Conservation (phyloP, 2,888 invertebrate genomes). For the Phymatocera aterrima region DNA sequence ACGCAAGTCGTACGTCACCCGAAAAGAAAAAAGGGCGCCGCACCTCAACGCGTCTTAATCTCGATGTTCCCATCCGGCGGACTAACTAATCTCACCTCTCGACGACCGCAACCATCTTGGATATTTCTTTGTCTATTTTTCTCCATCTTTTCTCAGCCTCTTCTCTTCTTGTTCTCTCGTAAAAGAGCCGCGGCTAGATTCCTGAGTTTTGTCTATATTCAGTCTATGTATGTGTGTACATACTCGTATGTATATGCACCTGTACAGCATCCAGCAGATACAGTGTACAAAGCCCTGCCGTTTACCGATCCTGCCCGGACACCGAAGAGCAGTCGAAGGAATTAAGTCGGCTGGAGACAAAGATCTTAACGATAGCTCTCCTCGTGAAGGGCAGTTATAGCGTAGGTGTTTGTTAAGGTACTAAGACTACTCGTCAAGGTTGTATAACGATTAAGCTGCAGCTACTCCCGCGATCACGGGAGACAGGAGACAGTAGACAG, state of each 20-base stretch:
- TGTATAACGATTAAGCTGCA: constrained; percentile 54
- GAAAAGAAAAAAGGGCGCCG: constrained; percentile 54
- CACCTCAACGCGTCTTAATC: constrained; percentile 64
- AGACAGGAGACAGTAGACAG: no score
- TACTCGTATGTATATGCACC: no score
- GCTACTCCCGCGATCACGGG: constrained; percentile 16
- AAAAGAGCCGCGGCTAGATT: neutral
- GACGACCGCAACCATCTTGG: constrained; percentile 30
- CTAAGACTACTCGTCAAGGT: constrained; percentile 57
- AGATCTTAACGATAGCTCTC: constrained; percentile 64
- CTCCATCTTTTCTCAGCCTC: constrained; percentile 8
- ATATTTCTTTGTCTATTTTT: constrained; percentile 44
- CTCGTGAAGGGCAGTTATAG: constrained; percentile 46
- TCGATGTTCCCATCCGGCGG: constrained; percentile 62
- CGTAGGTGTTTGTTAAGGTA: constrained; percentile 52
- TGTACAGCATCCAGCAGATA: no score
- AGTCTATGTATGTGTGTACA: no score
- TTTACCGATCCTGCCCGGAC: constrained; percentile 15
- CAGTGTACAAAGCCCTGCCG: no score
- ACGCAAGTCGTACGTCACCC: constrained; percentile 17
- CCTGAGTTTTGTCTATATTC: neutral
- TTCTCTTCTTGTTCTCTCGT: neutral
- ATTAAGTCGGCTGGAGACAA: constrained; percentile 57
- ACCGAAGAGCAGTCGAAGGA: constrained; percentile 27
- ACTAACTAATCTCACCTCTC: constrained; percentile 59